Evolutionary conservation across 2,797 vertebrate genomes (phyloP).

Genomic region (Pangasius krempfi): DNA sequence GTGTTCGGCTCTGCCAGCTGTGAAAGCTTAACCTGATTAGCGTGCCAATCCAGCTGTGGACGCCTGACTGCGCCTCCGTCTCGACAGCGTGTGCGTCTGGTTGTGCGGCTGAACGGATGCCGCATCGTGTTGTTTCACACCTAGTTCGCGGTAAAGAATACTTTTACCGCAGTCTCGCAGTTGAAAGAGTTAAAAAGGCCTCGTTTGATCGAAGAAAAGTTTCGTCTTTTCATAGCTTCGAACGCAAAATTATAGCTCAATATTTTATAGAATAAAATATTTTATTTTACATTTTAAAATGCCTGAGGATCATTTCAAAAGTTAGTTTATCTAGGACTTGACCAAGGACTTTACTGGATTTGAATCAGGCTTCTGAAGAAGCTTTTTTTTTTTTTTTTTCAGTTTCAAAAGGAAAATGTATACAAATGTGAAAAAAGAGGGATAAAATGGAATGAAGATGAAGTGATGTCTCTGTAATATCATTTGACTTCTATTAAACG

Average conservation of each 20-base stretch:
- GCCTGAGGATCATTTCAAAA: neutral
- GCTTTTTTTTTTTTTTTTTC: neutral
- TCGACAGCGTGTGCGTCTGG: neutral
- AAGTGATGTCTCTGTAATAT: neutral
- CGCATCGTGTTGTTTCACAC: neutral
- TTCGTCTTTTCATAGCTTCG: neutral
- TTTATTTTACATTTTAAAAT: neutral
- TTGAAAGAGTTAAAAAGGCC: neutral
- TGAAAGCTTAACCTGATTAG: constrained; percentile 9
- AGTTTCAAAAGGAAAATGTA: neutral
- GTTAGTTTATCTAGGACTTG: neutral
- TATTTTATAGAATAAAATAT: neutral
- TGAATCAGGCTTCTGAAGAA: neutral
- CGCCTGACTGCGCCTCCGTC: neutral
- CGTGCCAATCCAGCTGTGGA: neutral
- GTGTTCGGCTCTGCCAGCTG: neutral
- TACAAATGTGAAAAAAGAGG: neutral
- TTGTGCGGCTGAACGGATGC: neutral
- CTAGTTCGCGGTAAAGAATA: neutral
- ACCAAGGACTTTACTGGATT: neutral
- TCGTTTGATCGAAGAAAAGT: neutral
- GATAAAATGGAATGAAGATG: neutral
- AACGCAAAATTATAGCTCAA: neutral
- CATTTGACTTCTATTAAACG: neutral
- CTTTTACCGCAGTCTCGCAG: neutral